Evolutionary conservation across 1,140 invertebrate genomes (phyloP).

Genomic region (Paraescarpia echinospica): DNA sequence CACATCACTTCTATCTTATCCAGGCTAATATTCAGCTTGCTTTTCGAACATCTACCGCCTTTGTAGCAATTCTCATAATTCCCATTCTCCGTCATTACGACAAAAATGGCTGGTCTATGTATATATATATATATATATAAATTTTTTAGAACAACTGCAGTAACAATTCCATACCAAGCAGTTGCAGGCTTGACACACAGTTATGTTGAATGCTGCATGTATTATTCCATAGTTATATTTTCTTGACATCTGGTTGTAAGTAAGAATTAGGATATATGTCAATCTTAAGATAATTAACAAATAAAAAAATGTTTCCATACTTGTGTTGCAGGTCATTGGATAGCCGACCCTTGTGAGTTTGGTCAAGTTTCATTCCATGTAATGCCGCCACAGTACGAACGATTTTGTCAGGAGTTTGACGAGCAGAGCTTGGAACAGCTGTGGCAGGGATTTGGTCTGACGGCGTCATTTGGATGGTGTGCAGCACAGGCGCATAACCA

Average conservation of each 20-base stretch:
- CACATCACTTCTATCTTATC: no score
- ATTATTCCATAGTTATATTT: background rate
- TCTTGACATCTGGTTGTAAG: background rate
- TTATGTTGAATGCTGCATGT: background rate
- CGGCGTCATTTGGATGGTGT: conserved; percentile 78
- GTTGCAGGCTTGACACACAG: no score
- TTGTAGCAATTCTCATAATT: no score
- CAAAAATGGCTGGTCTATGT: no score
- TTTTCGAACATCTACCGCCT: no score
- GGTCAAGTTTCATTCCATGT: conserved; percentile 66
- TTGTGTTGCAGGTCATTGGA: conserved; percentile 71
- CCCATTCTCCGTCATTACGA: no score
- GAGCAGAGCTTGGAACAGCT: conserved; percentile 65
- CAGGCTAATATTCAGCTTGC: no score
- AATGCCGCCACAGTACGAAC: conserved; percentile 39
- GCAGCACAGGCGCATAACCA: conserved; percentile 78
- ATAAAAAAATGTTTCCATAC: background rate
- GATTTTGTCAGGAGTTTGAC: conserved; percentile 59
- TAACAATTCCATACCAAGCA: no score
- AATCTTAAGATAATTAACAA: background rate
- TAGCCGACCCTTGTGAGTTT: conserved; percentile 74
- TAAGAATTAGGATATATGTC: background rate
- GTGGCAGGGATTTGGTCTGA: conserved; percentile 67
- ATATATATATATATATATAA: no score
- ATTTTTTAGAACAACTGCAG: no score